Evolutionary conservation across 2,113 vertebrate species (phyloP).

Genomic region (Cathartes aura): DNA sequence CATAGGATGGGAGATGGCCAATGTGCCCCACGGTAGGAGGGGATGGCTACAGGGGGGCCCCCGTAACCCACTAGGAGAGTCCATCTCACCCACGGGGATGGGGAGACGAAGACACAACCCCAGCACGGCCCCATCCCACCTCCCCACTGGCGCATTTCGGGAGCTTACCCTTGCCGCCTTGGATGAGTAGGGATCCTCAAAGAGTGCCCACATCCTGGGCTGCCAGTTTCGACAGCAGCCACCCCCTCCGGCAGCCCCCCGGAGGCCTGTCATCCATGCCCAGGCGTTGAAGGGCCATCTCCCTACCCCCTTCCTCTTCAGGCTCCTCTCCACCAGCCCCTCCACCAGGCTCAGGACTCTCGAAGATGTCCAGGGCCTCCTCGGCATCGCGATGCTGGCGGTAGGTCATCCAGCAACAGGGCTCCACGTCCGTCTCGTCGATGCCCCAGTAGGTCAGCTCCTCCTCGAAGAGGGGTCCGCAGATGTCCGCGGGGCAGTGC

Average conservation of each 20-base stretch:
- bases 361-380: slow-evolving; percentile 94
- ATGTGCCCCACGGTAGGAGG: rapidly evolving
- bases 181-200: slow-evolving; percentile 97
- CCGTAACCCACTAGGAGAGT: background rate
- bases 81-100: rapidly evolving
- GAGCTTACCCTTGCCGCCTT: slow-evolving; percentile 91
- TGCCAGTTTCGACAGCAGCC: slow-evolving; percentile 87
- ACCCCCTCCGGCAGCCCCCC: slow-evolving; percentile 77
- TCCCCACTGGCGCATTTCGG: rapidly evolving
- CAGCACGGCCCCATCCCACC: background rate
- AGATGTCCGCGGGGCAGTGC: slow-evolving; percentile 96
- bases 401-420: slow-evolving; percentile 99
- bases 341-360: slow-evolving; percentile 87
- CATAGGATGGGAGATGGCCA: background rate
- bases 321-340: slow-evolving; percentile 68
- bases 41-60: background rate
- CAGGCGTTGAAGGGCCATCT: slow-evolving; percentile 81
- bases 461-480: slow-evolving; percentile 96
- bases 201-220: slow-evolving; percentile 93
- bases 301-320: slow-evolving; percentile 70
- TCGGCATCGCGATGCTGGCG: slow-evolving; percentile 96
- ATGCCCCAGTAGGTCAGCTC: slow-evolving; percentile 98
- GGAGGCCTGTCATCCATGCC: slow-evolving; percentile 82
- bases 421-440: slow-evolving; percentile 98
- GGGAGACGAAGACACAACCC: background rate